Evolutionary conservation across 2,888 invertebrate genomes (phyloP).

Genomic region (Luperina nickerlii): DNA sequence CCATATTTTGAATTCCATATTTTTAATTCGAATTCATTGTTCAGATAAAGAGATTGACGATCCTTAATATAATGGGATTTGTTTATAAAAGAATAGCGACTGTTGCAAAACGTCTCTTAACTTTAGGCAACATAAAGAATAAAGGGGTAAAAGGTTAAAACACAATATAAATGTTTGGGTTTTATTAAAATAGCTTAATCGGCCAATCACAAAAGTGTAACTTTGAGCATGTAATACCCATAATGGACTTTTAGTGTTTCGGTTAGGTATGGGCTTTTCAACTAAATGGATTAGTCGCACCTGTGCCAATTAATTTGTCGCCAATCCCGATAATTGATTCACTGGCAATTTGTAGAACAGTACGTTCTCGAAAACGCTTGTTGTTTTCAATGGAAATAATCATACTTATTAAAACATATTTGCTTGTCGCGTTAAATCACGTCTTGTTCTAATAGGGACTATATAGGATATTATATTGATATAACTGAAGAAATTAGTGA

Average conservation of each 20-base stretch:
- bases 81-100: not conserved
- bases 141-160: not conserved
- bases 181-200: constrained; percentile 1
- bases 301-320: constrained; percentile 31
- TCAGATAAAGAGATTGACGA: constrained; percentile 23
- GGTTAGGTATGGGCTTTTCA: constrained; percentile 10
- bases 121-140: too few species aligned
- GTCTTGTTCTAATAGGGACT: not conserved
- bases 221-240: not conserved
- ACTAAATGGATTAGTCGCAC: constrained; percentile 32
- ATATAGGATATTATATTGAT: not conserved
- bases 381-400: not conserved
- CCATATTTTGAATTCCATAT: constrained; percentile 32
- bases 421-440: not conserved
- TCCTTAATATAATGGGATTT: not conserved
- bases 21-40: constrained; percentile 39
- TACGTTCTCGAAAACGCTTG: not conserved
- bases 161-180: constrained; percentile 6
- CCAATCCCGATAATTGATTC: constrained; percentile 15
- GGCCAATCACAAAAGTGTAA: constrained; percentile 1
- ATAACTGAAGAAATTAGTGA: not conserved
- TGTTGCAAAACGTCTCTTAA: not conserved
- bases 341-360: constrained; percentile 7
- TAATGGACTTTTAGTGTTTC: constrained; percentile 4
- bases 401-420: not conserved